Evolutionary conservation across 2,797 vertebrate species (phyloP), one percentile per base, ranked within the genome.

Genomic region (Rhincodon typus): DNA sequence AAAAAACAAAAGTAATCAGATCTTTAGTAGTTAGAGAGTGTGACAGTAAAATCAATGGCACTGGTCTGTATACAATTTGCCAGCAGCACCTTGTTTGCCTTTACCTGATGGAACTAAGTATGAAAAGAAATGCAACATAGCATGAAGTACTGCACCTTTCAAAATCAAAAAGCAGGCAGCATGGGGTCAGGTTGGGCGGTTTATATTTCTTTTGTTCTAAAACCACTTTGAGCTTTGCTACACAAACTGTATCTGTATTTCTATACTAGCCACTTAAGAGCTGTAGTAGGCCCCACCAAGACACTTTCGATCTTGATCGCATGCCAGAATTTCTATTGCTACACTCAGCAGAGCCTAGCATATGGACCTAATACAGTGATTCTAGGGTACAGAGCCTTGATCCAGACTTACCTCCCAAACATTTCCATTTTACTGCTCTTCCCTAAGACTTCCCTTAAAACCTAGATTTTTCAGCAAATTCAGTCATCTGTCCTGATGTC

Each of bases 81-180:
- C 67, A 94, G 38, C 42, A 23, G 42, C 42, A 94, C 42, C 17
- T 38, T 95, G 50, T 50, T 70, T 72, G 93, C 67, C 70, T 53
- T 46, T 72, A 30, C 46, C 17, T 57, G 77, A 95, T 30, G 70
- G 94, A 8, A 46, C 13, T 74, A 25, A 27, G 25, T 34, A 74
- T 77, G 94, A 74, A 74, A 94, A 74, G 42, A 94, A 72, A 94
- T 53, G 23, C 69, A 94, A 94, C 94, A 94, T 53, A 74, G 69
- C 30, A 53, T 77, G 94, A 72, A 77, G 30, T 53, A 53, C 46
- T 95, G 46, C 27, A 95, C 70, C 46, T 53, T 30, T 95, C 17
- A 50, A 53, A 74, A 95, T 34, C 70, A 95, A 77, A 95, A 46
- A n/a, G 70, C 46, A 77, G 30, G 46, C 94, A 77, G 94, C 42